A percentile compares a stretch with the other conserved stretches of the same genome.
Conservation (phyloP, 2,797 vertebrate species). For the Lacerta bilineata region DNA sequence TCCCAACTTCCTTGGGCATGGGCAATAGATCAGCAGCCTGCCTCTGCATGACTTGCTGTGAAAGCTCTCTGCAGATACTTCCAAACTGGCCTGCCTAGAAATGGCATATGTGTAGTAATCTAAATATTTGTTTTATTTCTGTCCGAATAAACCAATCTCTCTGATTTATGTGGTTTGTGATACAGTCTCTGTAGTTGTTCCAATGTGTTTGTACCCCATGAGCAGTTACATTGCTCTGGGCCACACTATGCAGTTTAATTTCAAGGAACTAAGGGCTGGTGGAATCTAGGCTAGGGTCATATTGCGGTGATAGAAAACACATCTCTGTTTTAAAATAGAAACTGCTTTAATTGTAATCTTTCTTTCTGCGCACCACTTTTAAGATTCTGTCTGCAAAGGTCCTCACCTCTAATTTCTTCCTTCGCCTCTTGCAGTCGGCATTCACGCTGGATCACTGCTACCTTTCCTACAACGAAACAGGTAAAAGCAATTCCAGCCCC, state of each 20-base stretch:
- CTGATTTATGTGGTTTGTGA: background rate
- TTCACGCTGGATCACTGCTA: slow-evolving; percentile 71
- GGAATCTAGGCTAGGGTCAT: background rate
- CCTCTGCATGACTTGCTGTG: background rate
- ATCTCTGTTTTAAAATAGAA: background rate
- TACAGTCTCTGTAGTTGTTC: background rate
- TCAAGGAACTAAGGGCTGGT: background rate
- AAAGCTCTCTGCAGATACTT: background rate
- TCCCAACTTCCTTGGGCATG: background rate
- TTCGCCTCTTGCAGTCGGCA: slow-evolving; percentile 18
- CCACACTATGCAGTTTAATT: background rate
- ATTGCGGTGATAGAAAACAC: background rate
- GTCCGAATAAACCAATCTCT: background rate
- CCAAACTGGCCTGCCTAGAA: background rate
- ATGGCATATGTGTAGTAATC: background rate
- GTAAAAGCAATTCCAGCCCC: slow-evolving; percentile 10
- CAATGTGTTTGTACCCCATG: background rate
- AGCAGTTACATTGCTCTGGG: background rate
- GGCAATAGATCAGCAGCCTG: background rate
- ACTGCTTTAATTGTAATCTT: too few species aligned
- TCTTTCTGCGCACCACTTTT: background rate
- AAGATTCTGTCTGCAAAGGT: background rate
- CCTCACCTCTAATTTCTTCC: background rate
- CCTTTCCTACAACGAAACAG: slow-evolving; percentile 53
- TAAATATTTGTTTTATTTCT: slow-evolving; percentile 11